Base-by-base conservation (phyloP, 2,888 invertebrate species). In the Chaitophorus viminalis region DNA sequence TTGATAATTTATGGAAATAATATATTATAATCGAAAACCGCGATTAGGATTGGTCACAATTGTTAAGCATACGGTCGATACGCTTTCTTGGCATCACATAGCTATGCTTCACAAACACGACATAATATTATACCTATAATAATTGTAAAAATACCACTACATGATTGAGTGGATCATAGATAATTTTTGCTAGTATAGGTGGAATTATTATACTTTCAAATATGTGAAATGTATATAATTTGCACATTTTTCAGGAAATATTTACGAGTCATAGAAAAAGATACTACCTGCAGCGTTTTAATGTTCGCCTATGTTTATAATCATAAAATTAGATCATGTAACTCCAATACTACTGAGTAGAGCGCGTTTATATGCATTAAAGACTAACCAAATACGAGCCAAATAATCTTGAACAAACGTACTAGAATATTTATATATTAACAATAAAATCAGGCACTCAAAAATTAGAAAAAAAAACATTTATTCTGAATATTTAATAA, bases 161-260 rank as follows among this genome's bases (percentile, higher is more conserved):
- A 36, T 74, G 36, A 33, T 36, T 31, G 74, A 74, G 46, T 46
- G 14, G 70, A 70, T 31, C 70, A 70, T 29, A 29, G 68, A n/a
- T 29, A n/a, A 29, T 70, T 70, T 70, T 70, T 17, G 2, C 0
- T 70, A 29, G 3, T 70, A n/a, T n/a, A 31, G 29, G 70, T 60
- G 60, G 60, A 60, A 31, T 31, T 72, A 72, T 74, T 72, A 72
- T 74, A 74, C 74, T 74, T 74, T 74, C 74, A 36, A 74, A 74
- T 74, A 21, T 14, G 36, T 74, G 74, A 36, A 36, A 74, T 74
- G 21, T 36, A 33, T 29, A 36, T 21, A 36, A 33, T 33, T 36
- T 74, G 6, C 18, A 21, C 21, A 74, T 74, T 74, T 74, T 70
- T 8, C 5, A 9, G 74, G 6, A 36, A 33, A 74, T 21, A 36